Conservation (phyloP, 2,888 invertebrate species). For the Synergus laeviventris region DNA sequence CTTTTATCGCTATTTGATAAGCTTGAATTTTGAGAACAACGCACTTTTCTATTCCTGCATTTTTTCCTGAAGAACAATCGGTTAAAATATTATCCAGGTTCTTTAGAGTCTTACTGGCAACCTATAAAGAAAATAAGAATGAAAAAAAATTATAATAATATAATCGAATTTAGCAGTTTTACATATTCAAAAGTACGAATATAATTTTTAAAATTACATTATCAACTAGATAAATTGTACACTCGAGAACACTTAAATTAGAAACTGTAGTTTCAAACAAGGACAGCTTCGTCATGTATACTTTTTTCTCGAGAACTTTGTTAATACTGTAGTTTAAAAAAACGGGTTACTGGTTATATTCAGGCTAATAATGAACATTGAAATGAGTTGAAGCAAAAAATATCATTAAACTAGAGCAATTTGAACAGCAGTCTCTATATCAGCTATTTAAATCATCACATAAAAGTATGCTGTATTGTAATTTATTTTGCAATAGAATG, state of each 20-base stretch:
- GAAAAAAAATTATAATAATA: neutral
- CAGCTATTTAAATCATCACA: neutral
- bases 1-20: conserved; percentile 8
- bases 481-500: neutral
- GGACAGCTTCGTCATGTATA: conserved; percentile 8
- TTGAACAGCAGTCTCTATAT: neutral
- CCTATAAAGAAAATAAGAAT: conserved; percentile 6
- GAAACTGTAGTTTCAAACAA: neutral
- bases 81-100: neutral
- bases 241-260: neutral
- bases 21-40: conserved; percentile 21
- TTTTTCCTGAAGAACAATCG: conserved; percentile 2
- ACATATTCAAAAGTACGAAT: neutral
- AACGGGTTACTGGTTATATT: neutral
- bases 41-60: neutral
- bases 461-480: neutral
- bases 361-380: neutral
- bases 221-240: neutral
- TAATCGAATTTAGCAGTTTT: neutral
- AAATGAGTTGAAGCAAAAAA: neutral
- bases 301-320: neutral
- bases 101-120: neutral
- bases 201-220: neutral
- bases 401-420: neutral
- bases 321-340: neutral